Conservation (phyloP, 2,888 invertebrate species). For the Atethmia centrago region DNA sequence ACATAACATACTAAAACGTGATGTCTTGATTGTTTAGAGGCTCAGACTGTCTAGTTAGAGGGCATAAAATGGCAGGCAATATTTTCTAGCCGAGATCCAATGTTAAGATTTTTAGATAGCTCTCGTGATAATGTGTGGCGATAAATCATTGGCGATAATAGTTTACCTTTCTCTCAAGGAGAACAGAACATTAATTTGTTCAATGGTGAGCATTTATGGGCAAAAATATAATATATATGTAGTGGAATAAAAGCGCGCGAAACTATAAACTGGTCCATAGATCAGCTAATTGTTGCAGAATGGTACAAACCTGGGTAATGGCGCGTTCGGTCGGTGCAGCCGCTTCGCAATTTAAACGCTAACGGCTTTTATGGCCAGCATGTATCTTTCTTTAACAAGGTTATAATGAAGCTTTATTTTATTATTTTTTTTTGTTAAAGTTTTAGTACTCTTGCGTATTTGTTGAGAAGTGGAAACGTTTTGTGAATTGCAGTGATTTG, state of each 20-base stretch:
- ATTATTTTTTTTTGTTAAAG: slow-evolving; percentile 21
- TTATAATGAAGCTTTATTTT: slow-evolving; percentile 69
- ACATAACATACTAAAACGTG: slow-evolving; percentile 55
- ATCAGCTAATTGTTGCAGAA: slow-evolving; percentile 73
- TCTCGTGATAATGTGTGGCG: slow-evolving; percentile 57
- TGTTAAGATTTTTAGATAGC: slow-evolving; percentile 50
- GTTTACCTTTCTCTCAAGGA: slow-evolving; percentile 47
- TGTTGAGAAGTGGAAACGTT: slow-evolving; percentile 33
- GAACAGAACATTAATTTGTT: slow-evolving; percentile 56
- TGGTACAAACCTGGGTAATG: slow-evolving; percentile 74
- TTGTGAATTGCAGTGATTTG: slow-evolving; percentile 24
- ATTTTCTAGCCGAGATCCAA: slow-evolving; percentile 35
- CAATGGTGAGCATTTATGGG: slow-evolving; percentile 57
- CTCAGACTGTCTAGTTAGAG: slow-evolving; percentile 53
- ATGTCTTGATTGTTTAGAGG: slow-evolving; percentile 53
- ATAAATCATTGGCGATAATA: slow-evolving; percentile 60
- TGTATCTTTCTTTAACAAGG: slow-evolving; percentile 71
- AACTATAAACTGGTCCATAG: slow-evolving; percentile 64
- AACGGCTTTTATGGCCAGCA: slow-evolving; percentile 76
- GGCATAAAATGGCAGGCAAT: slow-evolving; percentile 56
- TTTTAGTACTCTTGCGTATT: slow-evolving; percentile 38
- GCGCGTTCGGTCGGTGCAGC: slow-evolving; percentile 70
- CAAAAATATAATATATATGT: slow-evolving; percentile 48
- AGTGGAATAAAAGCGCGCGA: slow-evolving; percentile 56
- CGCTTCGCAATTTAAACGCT: slow-evolving; percentile 75